phyloP scores from a whole-genome alignment of 2,113 vertebrate genomes.

The Tylochromis polylepis region DNA sequence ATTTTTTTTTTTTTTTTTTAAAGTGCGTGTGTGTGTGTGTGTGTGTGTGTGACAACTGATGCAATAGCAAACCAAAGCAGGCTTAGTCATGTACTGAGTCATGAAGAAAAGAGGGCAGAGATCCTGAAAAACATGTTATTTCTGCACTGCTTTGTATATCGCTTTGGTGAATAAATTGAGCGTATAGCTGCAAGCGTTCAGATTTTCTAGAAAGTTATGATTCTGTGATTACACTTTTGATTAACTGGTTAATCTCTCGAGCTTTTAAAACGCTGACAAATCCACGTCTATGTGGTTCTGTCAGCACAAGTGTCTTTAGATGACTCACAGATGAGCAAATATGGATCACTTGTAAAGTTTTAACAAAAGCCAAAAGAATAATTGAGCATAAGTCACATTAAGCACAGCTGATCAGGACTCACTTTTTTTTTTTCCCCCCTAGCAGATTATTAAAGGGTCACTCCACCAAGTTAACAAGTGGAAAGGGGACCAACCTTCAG shows the following conservation, averaged over 20 bases:
- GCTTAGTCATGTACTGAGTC: slow-evolving; percentile 35
- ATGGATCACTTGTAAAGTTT: not conserved
- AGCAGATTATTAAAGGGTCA: not conserved
- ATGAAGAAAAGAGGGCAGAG: not conserved
- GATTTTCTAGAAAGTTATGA: not conserved
- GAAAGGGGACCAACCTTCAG: not conserved
- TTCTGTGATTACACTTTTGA: not conserved
- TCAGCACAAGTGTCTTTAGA: not conserved
- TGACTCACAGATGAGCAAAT: not conserved
- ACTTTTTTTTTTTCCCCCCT: accelerated
- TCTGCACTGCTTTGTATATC: not conserved
- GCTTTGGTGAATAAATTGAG: not conserved
- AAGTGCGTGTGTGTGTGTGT: not conserved
- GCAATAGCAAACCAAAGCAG: not conserved
- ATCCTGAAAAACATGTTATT: not conserved
- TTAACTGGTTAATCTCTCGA: not conserved
- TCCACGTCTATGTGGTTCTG: not conserved
- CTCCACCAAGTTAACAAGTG: not conserved
- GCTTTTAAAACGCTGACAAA: not conserved
- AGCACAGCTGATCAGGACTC: not conserved
- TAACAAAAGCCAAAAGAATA: not conserved
- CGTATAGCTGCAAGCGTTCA: not conserved
- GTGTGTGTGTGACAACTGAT: slow-evolving; percentile 30
- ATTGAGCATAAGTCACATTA: not conserved
- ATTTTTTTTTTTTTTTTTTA: not conserved